A percentile compares a stretch with the other conserved stretches of the same genome.
Conservation (phyloP, 2,888 invertebrate genomes). For the Eupithecia tripunctaria region DNA sequence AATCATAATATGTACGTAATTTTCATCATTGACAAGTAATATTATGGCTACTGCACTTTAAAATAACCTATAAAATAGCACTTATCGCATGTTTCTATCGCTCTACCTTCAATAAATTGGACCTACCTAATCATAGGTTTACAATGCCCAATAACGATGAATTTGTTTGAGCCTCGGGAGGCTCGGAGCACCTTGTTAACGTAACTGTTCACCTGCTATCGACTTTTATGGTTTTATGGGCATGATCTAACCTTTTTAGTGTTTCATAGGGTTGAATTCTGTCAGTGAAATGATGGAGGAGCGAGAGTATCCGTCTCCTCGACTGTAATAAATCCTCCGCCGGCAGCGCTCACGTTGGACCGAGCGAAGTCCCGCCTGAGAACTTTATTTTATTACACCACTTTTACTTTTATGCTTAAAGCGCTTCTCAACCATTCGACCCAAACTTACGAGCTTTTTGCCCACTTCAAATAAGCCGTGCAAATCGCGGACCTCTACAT, state of each 20-base stretch:
- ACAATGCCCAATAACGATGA: slow-evolving; percentile 4
- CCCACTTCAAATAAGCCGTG: slow-evolving; percentile 30
- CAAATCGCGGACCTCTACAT: slow-evolving; percentile 26
- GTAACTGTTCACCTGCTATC: slow-evolving; percentile 38
- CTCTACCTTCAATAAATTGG: slow-evolving; percentile 5
- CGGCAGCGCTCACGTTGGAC: slow-evolving; percentile 55
- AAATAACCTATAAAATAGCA: slow-evolving; percentile 4
- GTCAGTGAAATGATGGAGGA: slow-evolving; percentile 45
- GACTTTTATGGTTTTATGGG: slow-evolving; percentile 40
- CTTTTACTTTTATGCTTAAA: slow-evolving; percentile 71
- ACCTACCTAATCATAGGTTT: slow-evolving; percentile 3
- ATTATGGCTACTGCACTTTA: slow-evolving; percentile 15
- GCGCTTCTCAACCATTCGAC: slow-evolving; percentile 46
- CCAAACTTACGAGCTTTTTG: slow-evolving; percentile 31
- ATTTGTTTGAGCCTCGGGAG: slow-evolving; percentile 18
- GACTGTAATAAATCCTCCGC: slow-evolving; percentile 64
- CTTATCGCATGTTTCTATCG: neutral
- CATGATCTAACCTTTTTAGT: slow-evolving; percentile 38
- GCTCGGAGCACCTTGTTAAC: slow-evolving; percentile 39
- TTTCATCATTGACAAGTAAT: slow-evolving; percentile 24
- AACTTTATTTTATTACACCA: slow-evolving; percentile 73
- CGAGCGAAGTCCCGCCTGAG: slow-evolving; percentile 58
- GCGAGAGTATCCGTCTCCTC: slow-evolving; percentile 56
- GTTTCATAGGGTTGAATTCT: slow-evolving; percentile 41
- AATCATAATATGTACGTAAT: slow-evolving; percentile 40